Evolutionary conservation across 2,113 vertebrate genomes (phyloP).

Genomic region (Leucoraja erinaceus): DNA sequence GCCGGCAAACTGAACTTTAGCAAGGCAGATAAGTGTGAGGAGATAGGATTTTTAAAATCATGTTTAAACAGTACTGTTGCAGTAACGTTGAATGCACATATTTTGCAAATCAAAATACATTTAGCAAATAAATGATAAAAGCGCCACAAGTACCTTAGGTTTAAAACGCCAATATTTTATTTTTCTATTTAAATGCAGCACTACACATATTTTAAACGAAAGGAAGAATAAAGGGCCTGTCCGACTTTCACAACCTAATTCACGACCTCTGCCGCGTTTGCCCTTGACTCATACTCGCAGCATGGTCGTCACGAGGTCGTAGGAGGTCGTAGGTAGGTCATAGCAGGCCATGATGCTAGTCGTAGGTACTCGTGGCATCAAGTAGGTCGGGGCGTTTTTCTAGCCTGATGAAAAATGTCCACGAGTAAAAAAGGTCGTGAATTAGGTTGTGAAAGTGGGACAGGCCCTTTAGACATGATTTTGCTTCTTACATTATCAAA

Average conservation of each 20-base stretch:
- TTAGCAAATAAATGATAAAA: background rate
- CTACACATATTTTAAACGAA: background rate
- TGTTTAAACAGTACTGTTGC: background rate
- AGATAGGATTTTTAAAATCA: background rate
- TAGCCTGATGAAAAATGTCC: too few relatives aligned
- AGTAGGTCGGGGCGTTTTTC: too few relatives aligned
- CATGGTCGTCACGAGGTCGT: too few relatives aligned
- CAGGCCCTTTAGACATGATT: too few relatives aligned
- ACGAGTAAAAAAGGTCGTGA: too few relatives aligned
- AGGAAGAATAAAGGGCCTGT: background rate
- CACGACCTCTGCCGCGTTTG: too few relatives aligned
- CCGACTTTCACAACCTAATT: too few relatives aligned
- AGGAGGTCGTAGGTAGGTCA: too few relatives aligned
- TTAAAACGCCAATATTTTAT: background rate
- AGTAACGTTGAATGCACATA: background rate
- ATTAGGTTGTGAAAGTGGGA: too few relatives aligned
- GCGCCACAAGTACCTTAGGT: background rate
- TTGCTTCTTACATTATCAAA: background rate
- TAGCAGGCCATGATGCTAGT: too few relatives aligned
- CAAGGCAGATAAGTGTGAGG: background rate
- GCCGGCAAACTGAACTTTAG: constrained; percentile 8
- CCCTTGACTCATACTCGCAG: too few relatives aligned
- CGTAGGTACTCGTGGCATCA: too few relatives aligned
- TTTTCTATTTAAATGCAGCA: background rate
- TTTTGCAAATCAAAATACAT: background rate